Evolutionary conservation across 2,888 invertebrate genomes (phyloP), one percentile per base, ranked within the genome.

Genomic region (Diarsia rubi): DNA sequence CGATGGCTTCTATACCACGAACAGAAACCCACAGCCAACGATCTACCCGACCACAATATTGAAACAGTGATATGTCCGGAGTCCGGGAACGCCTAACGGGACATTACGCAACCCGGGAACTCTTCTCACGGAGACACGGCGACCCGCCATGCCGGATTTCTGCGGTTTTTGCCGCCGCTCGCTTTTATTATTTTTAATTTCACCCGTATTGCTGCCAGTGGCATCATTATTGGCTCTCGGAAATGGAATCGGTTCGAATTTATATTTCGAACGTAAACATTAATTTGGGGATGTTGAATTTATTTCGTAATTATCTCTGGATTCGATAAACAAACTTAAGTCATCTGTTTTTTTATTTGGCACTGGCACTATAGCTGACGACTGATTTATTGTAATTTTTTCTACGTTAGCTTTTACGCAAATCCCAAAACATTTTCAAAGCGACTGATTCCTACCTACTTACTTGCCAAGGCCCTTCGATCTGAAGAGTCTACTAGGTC

Each of bases 31-130:
- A 21, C 4, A 31, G 59, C 24, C 44, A 63, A 63, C 14, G 8
- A 66, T 64, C 49, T 37, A 45, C n/a, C 52, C 73, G 45, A 85
- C 86, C 86, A 76, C 87, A 82, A 75, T 66, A 72, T 79, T 75
- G 81, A 63, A 79, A 81, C 76, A 65, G 73, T 77, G 88, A 85
- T 86, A 86, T 82, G 86, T 87, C 88, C 86, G 82, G 81, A 85
- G 83, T 86, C 87, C 88, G 72, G 86, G 85, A 83, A 78, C 47
- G 74, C 45, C 52, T 87, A 86, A 86, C 88, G 86, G 87, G 66
- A 75, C 68, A 60, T 79, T 78, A 73, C 69, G 54, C 65, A 79
- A 73, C 73, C 62, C 62, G 59, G 79, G 80, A 65, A 73, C 69
- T 47, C 73, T 87, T 86, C 86, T 78, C 87, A 87, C 83, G 87